Conservation (phyloP, 2,113 vertebrate genomes). For the Cettia cetti region DNA sequence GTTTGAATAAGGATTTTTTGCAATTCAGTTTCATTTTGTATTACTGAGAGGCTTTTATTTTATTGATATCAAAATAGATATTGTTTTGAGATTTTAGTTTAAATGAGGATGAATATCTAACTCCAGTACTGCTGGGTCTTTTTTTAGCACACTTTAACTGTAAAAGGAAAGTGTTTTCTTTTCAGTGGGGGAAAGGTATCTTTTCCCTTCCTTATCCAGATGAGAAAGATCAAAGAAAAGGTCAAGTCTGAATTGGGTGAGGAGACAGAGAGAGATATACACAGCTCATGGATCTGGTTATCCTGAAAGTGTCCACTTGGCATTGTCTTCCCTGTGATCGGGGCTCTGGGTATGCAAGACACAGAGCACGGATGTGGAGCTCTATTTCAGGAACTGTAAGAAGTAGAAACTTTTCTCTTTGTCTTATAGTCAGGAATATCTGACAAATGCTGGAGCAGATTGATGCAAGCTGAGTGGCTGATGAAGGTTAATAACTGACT, state of each 20-base stretch:
- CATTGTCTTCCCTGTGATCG: background rate
- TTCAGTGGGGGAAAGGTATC: background rate
- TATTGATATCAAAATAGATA: background rate
- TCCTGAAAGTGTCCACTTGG: background rate
- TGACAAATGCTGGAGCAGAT: background rate
- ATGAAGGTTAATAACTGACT: background rate
- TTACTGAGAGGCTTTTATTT: background rate
- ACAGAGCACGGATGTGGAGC: fast-evolving
- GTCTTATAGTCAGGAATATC: background rate
- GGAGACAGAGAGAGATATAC: background rate
- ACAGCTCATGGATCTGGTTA: background rate
- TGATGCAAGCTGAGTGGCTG: background rate
- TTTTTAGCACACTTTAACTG: background rate
- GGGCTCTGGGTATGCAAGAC: background rate
- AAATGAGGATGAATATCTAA: background rate
- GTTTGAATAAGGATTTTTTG: background rate
- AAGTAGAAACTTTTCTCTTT: background rate
- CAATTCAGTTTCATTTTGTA: background rate
- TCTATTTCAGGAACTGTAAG: background rate
- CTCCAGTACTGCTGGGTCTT: background rate
- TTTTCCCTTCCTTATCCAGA: background rate
- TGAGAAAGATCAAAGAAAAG: background rate
- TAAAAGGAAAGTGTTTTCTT: background rate
- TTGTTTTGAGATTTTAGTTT: background rate
- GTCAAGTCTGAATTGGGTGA: background rate